phyloP scores from a whole-genome alignment of 2,797 vertebrate species.

The Lindbergichthys nudifrons region DNA sequence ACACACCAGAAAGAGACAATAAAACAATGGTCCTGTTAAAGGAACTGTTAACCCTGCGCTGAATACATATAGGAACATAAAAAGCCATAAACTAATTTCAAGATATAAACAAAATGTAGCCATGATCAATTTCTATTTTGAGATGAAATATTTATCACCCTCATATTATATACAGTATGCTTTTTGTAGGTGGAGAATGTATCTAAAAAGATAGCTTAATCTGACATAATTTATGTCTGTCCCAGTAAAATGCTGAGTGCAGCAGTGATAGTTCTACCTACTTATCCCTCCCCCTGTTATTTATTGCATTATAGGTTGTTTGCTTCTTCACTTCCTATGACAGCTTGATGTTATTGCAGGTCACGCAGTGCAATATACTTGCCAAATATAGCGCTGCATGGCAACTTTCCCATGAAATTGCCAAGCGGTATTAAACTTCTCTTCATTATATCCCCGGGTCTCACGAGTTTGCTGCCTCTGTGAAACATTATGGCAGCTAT shows the following conservation, averaged over 20 bases:
- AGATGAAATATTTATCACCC: conserved; percentile 47
- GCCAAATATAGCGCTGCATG: conserved; percentile 39
- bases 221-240: conserved; percentile 52
- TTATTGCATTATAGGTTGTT: conserved; percentile 61
- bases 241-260: conserved; percentile 47
- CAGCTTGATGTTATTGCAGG: conserved; percentile 63
- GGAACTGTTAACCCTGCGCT: neutral
- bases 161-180: conserved; percentile 33
- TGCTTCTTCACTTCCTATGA: conserved; percentile 48
- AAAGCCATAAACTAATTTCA: conserved; percentile 28
- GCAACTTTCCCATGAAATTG: conserved; percentile 64
- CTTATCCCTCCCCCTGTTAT: conserved; percentile 29
- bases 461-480: conserved; percentile 39
- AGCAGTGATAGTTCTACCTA: conserved; percentile 17
- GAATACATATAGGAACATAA: conserved; percentile 10
- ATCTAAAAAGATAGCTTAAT: conserved; percentile 55
- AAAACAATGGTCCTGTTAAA: conserved; percentile 44
- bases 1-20: conserved; percentile 31
- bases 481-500: conserved; percentile 45
- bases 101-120: conserved; percentile 40
- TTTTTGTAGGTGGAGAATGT: neutral
- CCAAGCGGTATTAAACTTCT: conserved; percentile 36
- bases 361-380: conserved; percentile 53
- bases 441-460: conserved; percentile 38
- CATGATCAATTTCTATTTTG: conserved; percentile 8